Conservation (phyloP, 2,113 vertebrate genomes). For the Gallinago jamesoni region DNA sequence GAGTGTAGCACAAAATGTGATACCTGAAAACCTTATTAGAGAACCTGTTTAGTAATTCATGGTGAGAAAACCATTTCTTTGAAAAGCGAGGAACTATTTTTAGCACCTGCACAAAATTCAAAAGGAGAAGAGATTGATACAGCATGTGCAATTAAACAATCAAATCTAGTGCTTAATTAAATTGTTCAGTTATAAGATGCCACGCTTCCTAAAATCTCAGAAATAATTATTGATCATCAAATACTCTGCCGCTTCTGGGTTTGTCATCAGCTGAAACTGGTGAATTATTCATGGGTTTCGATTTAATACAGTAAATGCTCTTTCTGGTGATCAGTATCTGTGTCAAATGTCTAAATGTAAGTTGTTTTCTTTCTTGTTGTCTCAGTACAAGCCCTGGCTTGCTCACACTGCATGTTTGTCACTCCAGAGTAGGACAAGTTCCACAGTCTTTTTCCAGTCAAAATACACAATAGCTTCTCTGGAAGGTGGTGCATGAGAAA, state of each 20-base stretch:
- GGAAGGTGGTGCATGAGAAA: neutral
- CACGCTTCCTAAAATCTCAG: neutral
- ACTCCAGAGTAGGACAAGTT: neutral
- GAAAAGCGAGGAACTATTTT: neutral
- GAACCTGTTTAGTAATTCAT: neutral
- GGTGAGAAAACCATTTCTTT: constrained; percentile 17
- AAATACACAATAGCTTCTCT: neutral
- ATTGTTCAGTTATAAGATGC: constrained; percentile 39
- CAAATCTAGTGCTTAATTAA: constrained; percentile 56
- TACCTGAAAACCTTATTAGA: neutral
- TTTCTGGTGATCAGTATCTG: constrained; percentile 21
- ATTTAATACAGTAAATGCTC: constrained; percentile 17
- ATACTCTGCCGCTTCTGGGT: constrained; percentile 16
- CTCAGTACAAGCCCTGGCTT: neutral
- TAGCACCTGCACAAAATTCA: neutral
- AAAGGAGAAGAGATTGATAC: neutral
- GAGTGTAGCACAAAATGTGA: neutral
- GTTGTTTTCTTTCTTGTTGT: neutral
- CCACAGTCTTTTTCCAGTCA: neutral
- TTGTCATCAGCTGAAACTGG: constrained; percentile 32
- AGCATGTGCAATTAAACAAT: constrained; percentile 46
- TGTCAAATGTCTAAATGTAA: constrained; percentile 5
- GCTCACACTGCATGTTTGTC: neutral
- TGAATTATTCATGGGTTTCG: constrained; percentile 56
- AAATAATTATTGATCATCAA: constrained; percentile 66